Evolutionary conservation across 2,888 invertebrate genomes (phyloP).

Genomic region (Emmelina monodactyla): DNA sequence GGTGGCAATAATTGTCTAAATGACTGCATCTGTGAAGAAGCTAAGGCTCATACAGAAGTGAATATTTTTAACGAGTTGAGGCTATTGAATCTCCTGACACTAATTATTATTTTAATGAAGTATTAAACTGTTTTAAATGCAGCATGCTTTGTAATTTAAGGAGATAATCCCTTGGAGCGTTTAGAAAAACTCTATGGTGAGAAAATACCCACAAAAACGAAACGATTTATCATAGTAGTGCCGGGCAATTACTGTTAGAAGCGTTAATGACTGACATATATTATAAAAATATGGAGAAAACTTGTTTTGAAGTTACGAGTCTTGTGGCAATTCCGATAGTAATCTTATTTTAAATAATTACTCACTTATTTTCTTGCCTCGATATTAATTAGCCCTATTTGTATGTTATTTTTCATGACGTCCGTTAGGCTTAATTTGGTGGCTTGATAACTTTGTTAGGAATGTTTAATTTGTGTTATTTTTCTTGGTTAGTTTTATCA

Average conservation of each 20-base stretch:
- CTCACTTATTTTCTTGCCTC: constrained; percentile 52
- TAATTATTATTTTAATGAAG: constrained; percentile 34
- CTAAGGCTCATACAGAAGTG: not conserved
- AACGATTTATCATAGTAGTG: constrained; percentile 62
- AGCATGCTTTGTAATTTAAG: constrained; percentile 30
- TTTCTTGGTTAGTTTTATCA: constrained; percentile 43
- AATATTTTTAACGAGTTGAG: not conserved
- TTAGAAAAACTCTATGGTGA: constrained; percentile 38
- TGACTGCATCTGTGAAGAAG: no score
- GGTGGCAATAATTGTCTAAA: not conserved
- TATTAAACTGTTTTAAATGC: constrained; percentile 24
- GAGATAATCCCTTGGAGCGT: constrained; percentile 44
- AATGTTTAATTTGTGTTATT: constrained; percentile 48
- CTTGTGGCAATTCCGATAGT: constrained; percentile 58
- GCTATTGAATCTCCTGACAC: constrained; percentile 24
- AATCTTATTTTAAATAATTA: constrained; percentile 64
- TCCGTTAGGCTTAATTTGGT: constrained; percentile 46
- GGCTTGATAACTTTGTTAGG: constrained; percentile 50
- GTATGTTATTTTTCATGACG: constrained; percentile 50
- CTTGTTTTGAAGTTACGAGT: constrained; percentile 52
- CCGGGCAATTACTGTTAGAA: constrained; percentile 57
- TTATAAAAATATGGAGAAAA: constrained; percentile 51
- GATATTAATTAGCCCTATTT: constrained; percentile 58
- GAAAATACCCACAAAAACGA: constrained; percentile 50
- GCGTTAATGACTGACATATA: constrained; percentile 58